Base-by-base conservation (phyloP, 2,797 vertebrate species). In the Brachyrhaphis roseni region DNA sequence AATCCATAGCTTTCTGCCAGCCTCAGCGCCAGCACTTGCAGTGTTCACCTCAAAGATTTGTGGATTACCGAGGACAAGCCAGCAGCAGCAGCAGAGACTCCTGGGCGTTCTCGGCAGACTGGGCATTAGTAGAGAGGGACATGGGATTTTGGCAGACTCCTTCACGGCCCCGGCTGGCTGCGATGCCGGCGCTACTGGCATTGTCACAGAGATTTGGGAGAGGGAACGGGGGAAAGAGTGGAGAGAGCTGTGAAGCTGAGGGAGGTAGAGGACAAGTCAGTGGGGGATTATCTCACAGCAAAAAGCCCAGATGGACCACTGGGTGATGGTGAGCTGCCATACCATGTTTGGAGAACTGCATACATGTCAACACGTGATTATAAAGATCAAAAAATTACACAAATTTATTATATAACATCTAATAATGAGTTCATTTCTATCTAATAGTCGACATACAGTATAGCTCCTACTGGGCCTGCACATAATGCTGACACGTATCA, bases 241-340 rank as follows among this genome's bases (percentile, higher is more conserved):
- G 75, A 55, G 70, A 75, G 84, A 86, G 82, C 78, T 78, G 89
- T 72, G 84, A 88, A 88, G 86, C 85, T 55, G 87, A 86, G 86
- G 89, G 89, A 84, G 92, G 88, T 83, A 78, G 82, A 88, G 91
- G 90, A 91, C 75, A 75, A 90, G 88, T 85, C 87, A 80, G 82
- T 81, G 79, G 87, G 90, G 90, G 90, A 93, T 92, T 90, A 93
- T 93, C 89, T 93, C 74, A 12, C 79, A 75, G 88, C 85, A 87
- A 90, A 91, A 86, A 75, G 88, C 87, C 90, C 92, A 94, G 93
- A 94, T 94, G 94, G 93, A 92, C 84, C 81, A 77, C 84, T 87
- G 87, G 80, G 87, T 84, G 80, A 88, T 72, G 88, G 86, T 82
- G 84, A 72, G 84, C 87, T 16, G 66, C 8, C 31, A 75, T 77